Base-by-base conservation (phyloP, 1,140 invertebrate genomes). In the Acromyrmex heyeri region DNA sequence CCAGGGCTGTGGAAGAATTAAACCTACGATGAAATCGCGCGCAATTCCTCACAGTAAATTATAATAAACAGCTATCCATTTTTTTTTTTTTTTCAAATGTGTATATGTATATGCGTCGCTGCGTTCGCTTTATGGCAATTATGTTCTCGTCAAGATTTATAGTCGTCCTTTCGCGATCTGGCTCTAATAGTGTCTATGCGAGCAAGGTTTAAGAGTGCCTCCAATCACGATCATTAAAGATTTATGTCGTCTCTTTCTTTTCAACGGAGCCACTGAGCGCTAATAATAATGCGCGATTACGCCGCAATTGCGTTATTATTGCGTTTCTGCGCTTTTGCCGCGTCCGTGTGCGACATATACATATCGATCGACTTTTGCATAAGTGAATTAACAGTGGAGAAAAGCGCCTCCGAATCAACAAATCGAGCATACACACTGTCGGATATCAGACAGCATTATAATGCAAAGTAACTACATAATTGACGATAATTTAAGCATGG, bases 191-290 rank as follows among this genome's bases (percentile, higher is more conserved):
- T 48, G 24, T 61, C 55, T 82, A 53, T 12, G 53, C 79, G 79
- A 75, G 69, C 69, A 62, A 83, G 72, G 69, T 75, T 83, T 73
- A 83, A 83, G 55, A 83, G 44, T 48, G 38, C 55, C 55, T 61
- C 18, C 79, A 73, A 83, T 75, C 79, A 61, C 69, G 69, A 83
- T 83, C 69, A 75, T 83, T 75, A 73, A 64, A 83, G 69, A 83
- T 75, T 75, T 50, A 83, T 73, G 79, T 83, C 38, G 34, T 73
- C 55, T 75, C 38, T 73, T 57, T n/a, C 21, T n/a, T 83, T 72
- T 61, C 79, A 48, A 59, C 55, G 27, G 16, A 14, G 34, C 53
- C 67, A 65, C 67, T 10, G 44, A 48, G 55, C 69, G 55, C 18
- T 83, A 73, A 83, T 73, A 83, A 83, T 83, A 73, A 82, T 73